Base-by-base conservation (phyloP, 2,113 vertebrate species). In the Emydocephalus ijimae region DNA sequence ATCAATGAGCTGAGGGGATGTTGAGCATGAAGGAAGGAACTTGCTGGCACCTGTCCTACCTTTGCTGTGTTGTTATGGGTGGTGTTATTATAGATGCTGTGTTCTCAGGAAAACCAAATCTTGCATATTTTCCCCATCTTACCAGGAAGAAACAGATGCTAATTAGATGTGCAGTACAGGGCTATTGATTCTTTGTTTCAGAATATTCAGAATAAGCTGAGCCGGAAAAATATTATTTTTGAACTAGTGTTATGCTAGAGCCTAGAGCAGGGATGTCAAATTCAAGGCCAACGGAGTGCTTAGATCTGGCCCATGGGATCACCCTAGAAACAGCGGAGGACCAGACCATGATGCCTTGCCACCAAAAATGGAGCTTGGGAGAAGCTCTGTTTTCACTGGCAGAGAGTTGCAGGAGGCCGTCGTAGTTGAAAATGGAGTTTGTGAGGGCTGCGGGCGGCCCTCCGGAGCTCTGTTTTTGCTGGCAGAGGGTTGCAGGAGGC, bases 1-100 rank as follows among this genome's bases (percentile, higher is more conserved):
- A 39, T 39, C 69, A 81, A 20, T 34, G 14, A 20, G 69, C 39
- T 81, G n/a, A 39, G 69, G 2, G 18, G n/a, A 0, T 64, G 34
- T 43, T 56, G n/a, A 57, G 55, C 14, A 64, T n/a, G n/a, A 74
- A 74, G 5, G 69, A 39, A 81, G 69, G 34, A 8, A 7, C 18
- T 81, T 81, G n/a, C 34, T 81, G 34, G 34, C 15, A 20, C 69
- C 34, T 18, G 20, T 39, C 34, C 69, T 81, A 39, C n/a, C n/a
- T 20, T 39, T 81, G 18, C 15, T 18, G 6, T 9, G 15, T 1
- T 29, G 7, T 90, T 64, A 43, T 39, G 48, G 12, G 14, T 5
- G 0, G 0, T 3, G 91, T 2, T 43, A 43, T 90, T 61, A 43
- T 39, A 43, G 12, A 18, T 5, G 0, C 0, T 3, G 91, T 2